Percentiles rank a stretch among this genome's conserved stretches.
Conservation (phyloP, 2,113 vertebrate species). For the Tichodroma muraria region DNA sequence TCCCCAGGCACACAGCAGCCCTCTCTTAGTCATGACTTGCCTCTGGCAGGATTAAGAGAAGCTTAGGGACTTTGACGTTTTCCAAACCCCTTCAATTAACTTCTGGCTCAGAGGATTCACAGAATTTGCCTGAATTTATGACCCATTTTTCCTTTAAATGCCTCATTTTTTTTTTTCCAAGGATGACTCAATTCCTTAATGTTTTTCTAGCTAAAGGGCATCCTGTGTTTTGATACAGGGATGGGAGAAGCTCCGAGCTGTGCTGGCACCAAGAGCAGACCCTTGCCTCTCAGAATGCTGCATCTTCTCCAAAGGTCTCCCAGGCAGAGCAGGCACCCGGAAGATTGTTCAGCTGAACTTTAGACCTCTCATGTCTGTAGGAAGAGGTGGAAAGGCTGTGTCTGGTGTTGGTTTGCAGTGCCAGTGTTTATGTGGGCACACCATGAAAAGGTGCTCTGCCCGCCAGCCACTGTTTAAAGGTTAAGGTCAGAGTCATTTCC, state of each 20-base stretch:
- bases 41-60: background rate
- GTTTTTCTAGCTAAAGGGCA: conserved; percentile 57
- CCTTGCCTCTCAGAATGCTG: background rate
- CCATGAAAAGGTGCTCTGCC: conserved; percentile 10
- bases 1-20: background rate
- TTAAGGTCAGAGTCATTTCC: conserved; percentile 17
- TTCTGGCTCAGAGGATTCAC: background rate
- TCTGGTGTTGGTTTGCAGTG: background rate
- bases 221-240: conserved; percentile 25
- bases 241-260: background rate
- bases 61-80: conserved; percentile 17
- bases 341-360: background rate
- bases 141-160: conserved; percentile 49
- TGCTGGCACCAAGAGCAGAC: background rate
- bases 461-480: conserved; percentile 6
- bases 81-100: conserved; percentile 52
- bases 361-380: background rate
- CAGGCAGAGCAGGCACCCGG: background rate
- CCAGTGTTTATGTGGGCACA: background rate
- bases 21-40: background rate
- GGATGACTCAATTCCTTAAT: conserved; percentile 29
- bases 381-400: background rate
- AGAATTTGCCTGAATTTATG: conserved; percentile 48
- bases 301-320: background rate
- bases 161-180: background rate